Evolutionary conservation across 2,797 vertebrate genomes (phyloP).

Genomic region (Alouatta caraya): DNA sequence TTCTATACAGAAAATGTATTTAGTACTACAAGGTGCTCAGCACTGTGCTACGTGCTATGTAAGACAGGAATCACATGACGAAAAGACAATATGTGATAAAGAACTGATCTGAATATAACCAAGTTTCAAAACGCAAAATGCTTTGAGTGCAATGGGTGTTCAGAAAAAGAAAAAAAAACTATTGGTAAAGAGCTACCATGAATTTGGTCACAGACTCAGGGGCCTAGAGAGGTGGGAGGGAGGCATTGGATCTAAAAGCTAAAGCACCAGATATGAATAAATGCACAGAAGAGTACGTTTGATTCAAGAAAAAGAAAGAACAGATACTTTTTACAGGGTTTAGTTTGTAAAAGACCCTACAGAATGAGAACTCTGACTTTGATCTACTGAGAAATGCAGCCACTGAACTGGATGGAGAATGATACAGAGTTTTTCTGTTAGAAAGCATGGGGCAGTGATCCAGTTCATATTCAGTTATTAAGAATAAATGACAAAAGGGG

Average conservation of each 20-base stretch:
- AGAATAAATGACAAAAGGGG: neutral
- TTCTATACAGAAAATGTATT: neutral
- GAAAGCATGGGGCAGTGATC: neutral
- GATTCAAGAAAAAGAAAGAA: neutral
- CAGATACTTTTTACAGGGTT: neutral
- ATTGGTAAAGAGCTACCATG: too few species aligned
- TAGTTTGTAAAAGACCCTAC: neutral
- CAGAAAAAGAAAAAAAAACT: neutral
- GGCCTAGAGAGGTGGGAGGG: neutral
- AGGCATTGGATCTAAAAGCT: fast-evolving
- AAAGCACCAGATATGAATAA: neutral
- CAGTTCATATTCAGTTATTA: neutral
- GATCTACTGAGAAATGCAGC: neutral
- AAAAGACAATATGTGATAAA: neutral
- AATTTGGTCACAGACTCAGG: neutral
- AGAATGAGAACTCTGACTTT: neutral
- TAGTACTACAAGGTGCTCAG: neutral
- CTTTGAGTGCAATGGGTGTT: neutral
- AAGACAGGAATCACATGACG: neutral
- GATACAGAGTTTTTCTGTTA: neutral
- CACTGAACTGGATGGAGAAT: neutral
- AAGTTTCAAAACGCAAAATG: neutral
- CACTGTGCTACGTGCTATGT: neutral
- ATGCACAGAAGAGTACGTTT: neutral
- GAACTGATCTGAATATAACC: neutral